Evolutionary conservation across 2,888 invertebrate genomes (phyloP), one percentile per base, ranked within the genome.

Genomic region (Polymixis flavicincta): DNA sequence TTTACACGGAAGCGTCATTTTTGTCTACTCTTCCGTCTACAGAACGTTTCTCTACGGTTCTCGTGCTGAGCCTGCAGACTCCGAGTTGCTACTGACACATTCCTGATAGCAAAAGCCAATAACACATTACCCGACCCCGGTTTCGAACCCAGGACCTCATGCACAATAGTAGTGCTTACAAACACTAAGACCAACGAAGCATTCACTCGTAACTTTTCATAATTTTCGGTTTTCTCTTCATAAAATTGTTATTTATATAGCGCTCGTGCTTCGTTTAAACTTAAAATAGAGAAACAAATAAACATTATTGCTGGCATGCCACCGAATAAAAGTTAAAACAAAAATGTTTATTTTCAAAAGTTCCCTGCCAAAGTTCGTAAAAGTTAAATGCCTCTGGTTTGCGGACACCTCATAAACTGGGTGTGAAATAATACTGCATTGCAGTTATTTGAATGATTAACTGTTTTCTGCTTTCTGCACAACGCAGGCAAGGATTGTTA

Each of bases 371-470:
- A 77, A 72, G 28, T 75, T 78, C 37, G n/a, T 57, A 48, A 52
- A 70, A 63, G 28, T 68, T 64, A 71, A 71, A 66, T 66, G 57
- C 22, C 64, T 68, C 22, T 54, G 32, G 65, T 67, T 65, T 42
- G 57, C 37, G n/a, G 61, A 75, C 67, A 76, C 70, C 52, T 82
- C 61, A 84, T 78, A 83, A 71, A 81, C 45, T 64, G 28, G 66
- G 64, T 69, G 73, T 71, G 69, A 86, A 78, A 79, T 86, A 74
- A 77, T 77, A 86, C 86, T 77, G 86, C 86, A 87, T 54, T 86
- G 86, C 88, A 87, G 88, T 76, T 75, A 80, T 65, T 59, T 75
- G 66, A 81, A 73, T 79, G 71, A 81, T 78, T 73, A 72, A 80
- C 63, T 66, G 52, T 71, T 74, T 78, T 69, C 70, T 61, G 70